These are phyloP conservation scores for Acrobasis suavella DNA, from an alignment of 2,888 invertebrate species.

Conservation along the genomic window DNA sequence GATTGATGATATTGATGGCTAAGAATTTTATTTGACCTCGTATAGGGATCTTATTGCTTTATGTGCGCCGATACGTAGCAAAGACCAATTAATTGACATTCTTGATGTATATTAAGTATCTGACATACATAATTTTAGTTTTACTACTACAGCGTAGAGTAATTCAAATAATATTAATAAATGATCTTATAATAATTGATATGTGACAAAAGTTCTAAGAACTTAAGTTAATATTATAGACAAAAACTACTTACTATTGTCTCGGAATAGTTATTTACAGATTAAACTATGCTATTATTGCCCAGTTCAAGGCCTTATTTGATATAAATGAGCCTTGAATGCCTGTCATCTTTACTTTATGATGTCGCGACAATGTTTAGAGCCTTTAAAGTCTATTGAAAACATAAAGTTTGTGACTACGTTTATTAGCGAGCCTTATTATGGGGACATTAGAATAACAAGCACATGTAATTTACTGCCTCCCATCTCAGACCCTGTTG, in stretches of 20 bases:
- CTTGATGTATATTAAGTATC: neutral
- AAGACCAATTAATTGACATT: neutral
- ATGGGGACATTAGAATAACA: constrained; percentile 21
- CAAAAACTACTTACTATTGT: constrained; percentile 2
- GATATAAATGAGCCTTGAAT: constrained; percentile 37
- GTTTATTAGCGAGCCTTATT: constrained; percentile 32
- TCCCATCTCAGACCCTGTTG: constrained; percentile 16
- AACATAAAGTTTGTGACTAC: constrained; percentile 40
- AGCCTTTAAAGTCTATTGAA: constrained; percentile 46
- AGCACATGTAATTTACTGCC: constrained; percentile 18
- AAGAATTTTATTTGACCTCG: constrained; percentile 33
- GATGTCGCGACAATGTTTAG: constrained; percentile 38
- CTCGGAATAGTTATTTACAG: neutral
- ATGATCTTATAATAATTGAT: neutral
- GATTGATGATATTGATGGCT: constrained; percentile 67
- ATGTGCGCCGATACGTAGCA: constrained; percentile 6
- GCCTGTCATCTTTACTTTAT: constrained; percentile 45
- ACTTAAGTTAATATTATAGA: neutral
- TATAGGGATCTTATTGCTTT: constrained; percentile 17
- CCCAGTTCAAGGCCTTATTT: constrained; percentile 44
- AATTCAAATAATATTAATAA: neutral
- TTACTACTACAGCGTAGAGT: neutral
- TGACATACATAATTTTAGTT: neutral
- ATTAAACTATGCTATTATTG: constrained; percentile 21
- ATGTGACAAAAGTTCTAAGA: neutral